Conservation (phyloP, 2,888 invertebrate species). For the Alentia gelatinosa region DNA sequence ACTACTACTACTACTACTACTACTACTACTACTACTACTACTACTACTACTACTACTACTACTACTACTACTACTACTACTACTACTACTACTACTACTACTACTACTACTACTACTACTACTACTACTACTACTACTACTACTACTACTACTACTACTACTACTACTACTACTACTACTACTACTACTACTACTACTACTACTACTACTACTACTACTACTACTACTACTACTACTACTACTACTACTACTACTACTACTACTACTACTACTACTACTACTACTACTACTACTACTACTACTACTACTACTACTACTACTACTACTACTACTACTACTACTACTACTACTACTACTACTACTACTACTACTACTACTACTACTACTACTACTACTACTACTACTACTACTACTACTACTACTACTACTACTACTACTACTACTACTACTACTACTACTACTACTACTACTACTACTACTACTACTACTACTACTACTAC, state of each 20-base stretch:
- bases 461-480: slow-evolving; percentile 57
- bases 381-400: slow-evolving; percentile 57
- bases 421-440: slow-evolving; percentile 57
- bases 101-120: too few relatives aligned
- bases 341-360: slow-evolving; percentile 57
- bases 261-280: slow-evolving; percentile 57
- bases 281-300: slow-evolving; percentile 55
- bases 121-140: too few relatives aligned
- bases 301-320: slow-evolving; percentile 57
- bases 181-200: too few relatives aligned
- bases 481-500: slow-evolving; percentile 57
- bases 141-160: too few relatives aligned
- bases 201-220: too few relatives aligned
- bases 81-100: too few relatives aligned
- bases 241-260: slow-evolving; percentile 57
- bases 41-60: not conserved
- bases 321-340: slow-evolving; percentile 58
- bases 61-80: too few relatives aligned
- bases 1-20: not conserved
- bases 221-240: slow-evolving; percentile 58
- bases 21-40: not conserved
- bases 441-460: slow-evolving; percentile 57
- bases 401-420: slow-evolving; percentile 56
- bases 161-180: too few relatives aligned
- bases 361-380: slow-evolving; percentile 57